Conservation (phyloP, 1,140 invertebrate genomes). For the Diabrotica virgifera region DNA sequence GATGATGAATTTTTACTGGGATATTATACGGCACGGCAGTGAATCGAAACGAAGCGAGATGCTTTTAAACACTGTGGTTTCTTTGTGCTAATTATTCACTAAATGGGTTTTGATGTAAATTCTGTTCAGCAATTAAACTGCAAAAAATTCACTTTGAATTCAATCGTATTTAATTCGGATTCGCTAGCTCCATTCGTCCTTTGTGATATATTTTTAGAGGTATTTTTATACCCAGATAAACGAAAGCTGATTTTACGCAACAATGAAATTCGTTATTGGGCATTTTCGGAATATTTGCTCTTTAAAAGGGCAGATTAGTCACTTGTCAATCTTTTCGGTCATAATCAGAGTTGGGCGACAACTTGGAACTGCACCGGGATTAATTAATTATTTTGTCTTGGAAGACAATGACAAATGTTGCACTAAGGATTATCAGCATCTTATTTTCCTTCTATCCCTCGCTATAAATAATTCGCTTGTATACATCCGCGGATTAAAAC, state of each 20-base stretch:
- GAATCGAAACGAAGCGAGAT: not conserved
- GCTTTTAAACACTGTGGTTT: conserved; percentile 2
- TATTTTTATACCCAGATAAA: conserved; percentile 3
- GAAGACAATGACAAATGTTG: too few relatives aligned
- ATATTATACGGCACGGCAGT: conserved; percentile 1
- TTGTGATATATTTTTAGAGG: conserved; percentile 3
- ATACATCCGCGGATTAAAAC: too few relatives aligned
- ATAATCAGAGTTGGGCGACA: not conserved
- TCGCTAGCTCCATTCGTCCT: not conserved
- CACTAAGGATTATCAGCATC: too few relatives aligned
- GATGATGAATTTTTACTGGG: conserved; percentile 2
- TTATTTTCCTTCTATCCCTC: too few relatives aligned
- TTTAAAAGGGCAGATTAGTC: not conserved
- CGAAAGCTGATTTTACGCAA: not conserved
- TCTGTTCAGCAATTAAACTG: conserved; percentile 2
- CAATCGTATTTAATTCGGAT: conserved; percentile 2
- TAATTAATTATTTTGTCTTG: too few relatives aligned
- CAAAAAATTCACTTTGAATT: conserved; percentile 3
- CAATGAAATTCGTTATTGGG: not conserved
- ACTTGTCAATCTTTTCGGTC: not conserved
- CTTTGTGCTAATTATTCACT: conserved; percentile 2
- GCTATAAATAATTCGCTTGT: too few relatives aligned
- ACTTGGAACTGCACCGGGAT: too few relatives aligned
- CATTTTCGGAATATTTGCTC: conserved; percentile 2
- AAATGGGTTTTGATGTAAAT: conserved; percentile 2